These are phyloP conservation scores for Diglossa cyanea DNA, from an alignment of 2,797 vertebrate species.

Conservation along the genomic window DNA sequence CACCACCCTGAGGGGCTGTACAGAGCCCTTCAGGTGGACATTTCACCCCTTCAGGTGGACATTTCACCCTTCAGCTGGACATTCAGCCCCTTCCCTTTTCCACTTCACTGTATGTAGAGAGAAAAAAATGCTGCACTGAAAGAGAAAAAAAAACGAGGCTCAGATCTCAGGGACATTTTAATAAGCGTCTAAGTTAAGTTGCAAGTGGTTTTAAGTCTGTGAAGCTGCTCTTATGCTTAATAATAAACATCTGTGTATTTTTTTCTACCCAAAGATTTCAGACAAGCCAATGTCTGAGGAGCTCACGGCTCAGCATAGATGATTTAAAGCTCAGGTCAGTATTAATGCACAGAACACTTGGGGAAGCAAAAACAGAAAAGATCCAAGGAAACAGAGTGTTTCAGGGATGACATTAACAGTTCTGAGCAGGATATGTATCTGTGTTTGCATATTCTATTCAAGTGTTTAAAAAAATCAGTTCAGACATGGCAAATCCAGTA, in stretches of 20 bases:
- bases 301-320: background rate
- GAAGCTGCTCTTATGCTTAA: constrained; percentile 28
- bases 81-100: background rate
- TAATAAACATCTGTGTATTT: constrained; percentile 44
- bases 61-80: too few relatives aligned
- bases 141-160: background rate
- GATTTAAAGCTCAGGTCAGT: constrained; percentile 41
- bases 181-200: background rate
- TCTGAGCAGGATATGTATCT: background rate
- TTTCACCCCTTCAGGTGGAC: too few relatives aligned
- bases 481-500: constrained; percentile 29
- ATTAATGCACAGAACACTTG: background rate
- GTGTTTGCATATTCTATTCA: background rate
- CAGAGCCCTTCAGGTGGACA: background rate
- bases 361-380: constrained; percentile 24
- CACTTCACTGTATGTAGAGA: background rate
- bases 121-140: background rate
- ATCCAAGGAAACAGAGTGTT: background rate
- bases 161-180: background rate
- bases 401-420: background rate
- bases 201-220: background rate
- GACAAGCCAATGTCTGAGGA: background rate
- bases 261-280: background rate
- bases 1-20: background rate
- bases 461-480: background rate